Evolutionary conservation across 1,140 invertebrate species (phyloP).

Genomic region (Drosophila sucinea): DNA sequence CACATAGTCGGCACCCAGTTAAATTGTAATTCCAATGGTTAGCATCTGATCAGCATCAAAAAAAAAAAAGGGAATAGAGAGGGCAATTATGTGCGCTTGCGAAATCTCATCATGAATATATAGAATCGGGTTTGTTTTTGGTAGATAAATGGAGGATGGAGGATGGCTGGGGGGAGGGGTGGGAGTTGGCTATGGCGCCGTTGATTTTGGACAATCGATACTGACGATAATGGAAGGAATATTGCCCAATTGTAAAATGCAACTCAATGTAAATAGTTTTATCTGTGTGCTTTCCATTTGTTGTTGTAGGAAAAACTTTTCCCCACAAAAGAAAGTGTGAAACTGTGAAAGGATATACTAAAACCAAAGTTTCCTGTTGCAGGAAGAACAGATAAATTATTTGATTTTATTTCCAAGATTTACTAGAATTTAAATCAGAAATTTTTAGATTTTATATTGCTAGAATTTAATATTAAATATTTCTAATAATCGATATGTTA

Average conservation of each 20-base stretch:
- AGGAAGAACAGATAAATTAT: no score
- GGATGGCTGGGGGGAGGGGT: background rate
- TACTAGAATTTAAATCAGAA: no score
- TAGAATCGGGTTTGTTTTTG: background rate
- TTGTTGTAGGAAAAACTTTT: no score
- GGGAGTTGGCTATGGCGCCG: background rate
- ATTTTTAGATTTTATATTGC: no score
- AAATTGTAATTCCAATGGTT: background rate
- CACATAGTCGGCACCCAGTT: background rate
- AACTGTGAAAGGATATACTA: no score
- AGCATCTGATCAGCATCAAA: constrained; percentile 20
- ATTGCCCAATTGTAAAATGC: background rate
- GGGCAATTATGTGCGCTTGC: constrained; percentile 13
- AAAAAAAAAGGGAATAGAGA: constrained; percentile 1
- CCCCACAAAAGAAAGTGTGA: no score
- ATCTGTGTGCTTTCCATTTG: background rate
- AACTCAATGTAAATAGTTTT: constrained; percentile 6
- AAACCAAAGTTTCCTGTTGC: no score
- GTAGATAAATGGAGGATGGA: no score
- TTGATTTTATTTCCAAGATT: no score
- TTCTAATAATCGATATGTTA: no score
- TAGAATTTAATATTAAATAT: no score
- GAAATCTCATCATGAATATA: constrained; percentile 11
- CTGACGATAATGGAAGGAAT: background rate
- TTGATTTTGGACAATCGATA: constrained; percentile 1